phyloP scores from a whole-genome alignment of 2,888 invertebrate genomes.

The Ochropacha duplaris region DNA sequence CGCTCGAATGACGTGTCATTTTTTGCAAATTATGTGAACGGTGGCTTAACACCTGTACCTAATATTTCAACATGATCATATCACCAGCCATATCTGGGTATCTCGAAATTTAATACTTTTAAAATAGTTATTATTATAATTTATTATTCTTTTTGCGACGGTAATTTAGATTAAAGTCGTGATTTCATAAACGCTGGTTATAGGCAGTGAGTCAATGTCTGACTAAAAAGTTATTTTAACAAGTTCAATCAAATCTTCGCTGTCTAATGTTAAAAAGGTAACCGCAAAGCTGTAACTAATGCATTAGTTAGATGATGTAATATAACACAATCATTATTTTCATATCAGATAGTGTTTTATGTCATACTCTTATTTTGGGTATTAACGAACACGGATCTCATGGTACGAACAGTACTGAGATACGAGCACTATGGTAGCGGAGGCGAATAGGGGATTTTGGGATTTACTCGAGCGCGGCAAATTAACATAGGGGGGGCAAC shows the following conservation, averaged over 20 bases:
- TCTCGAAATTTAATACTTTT: background rate
- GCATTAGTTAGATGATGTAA: background rate
- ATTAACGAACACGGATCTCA: background rate
- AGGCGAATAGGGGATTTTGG: no score
- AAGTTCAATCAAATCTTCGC: background rate
- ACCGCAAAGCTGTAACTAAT: background rate
- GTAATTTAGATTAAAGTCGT: background rate
- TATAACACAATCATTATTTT: background rate
- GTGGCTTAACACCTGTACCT: background rate
- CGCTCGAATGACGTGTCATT: background rate
- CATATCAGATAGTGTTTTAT: background rate
- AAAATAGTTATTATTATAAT: background rate
- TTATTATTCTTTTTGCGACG: background rate
- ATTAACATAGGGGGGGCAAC: no score
- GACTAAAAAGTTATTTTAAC: slow-evolving; percentile 1
- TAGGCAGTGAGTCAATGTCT: background rate
- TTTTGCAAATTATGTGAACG: background rate
- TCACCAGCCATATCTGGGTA: background rate
- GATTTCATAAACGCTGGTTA: background rate
- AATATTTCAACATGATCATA: background rate
- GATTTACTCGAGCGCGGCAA: no score
- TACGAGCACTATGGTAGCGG: no score
- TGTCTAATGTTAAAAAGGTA: background rate
- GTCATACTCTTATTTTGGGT: background rate
- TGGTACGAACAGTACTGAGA: no score